These are phyloP conservation scores for Thunnus thynnus DNA, from an alignment of 2,113 vertebrate genomes.

Conservation along the genomic window DNA sequence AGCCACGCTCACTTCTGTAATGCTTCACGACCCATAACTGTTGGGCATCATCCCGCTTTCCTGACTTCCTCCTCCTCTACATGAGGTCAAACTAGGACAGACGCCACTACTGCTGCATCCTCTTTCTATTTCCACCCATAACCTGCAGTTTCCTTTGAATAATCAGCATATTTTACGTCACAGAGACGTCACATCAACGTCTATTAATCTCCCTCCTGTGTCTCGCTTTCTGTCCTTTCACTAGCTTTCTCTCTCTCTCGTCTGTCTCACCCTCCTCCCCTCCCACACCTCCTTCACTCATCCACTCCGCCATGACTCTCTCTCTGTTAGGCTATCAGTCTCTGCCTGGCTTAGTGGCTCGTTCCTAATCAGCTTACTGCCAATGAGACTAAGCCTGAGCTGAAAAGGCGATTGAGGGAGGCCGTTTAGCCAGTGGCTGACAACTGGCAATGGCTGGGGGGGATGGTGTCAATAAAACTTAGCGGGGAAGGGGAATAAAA, in stretches of 20 bases:
- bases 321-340: slow-evolving; percentile 68
- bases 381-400: slow-evolving; percentile 77
- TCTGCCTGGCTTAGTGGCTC: slow-evolving; percentile 67
- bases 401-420: slow-evolving; percentile 74
- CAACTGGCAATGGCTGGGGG: slow-evolving; percentile 55
- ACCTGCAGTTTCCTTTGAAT: not conserved
- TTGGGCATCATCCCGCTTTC: no score
- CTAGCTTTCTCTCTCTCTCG: not conserved
- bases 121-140: not conserved
- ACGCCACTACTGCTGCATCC: not conserved
- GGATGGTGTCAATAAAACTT: slow-evolving; percentile 55
- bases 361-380: slow-evolving; percentile 81
- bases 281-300: slow-evolving; percentile 21
- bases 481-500: slow-evolving; percentile 29
- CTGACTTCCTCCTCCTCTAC: not conserved
- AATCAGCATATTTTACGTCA: not conserved
- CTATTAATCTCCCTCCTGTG: slow-evolving; percentile 40
- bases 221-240: slow-evolving; percentile 22
- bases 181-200: not conserved
- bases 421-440: slow-evolving; percentile 72
- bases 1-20: no score
- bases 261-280: slow-evolving; percentile 12
- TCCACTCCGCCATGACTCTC: slow-evolving; percentile 32
- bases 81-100: no score
- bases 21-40: no score